Evolutionary conservation across 2,797 vertebrate species (phyloP), one percentile per base, ranked within the genome.

Genomic region (Pipistrellus nathusii): DNA sequence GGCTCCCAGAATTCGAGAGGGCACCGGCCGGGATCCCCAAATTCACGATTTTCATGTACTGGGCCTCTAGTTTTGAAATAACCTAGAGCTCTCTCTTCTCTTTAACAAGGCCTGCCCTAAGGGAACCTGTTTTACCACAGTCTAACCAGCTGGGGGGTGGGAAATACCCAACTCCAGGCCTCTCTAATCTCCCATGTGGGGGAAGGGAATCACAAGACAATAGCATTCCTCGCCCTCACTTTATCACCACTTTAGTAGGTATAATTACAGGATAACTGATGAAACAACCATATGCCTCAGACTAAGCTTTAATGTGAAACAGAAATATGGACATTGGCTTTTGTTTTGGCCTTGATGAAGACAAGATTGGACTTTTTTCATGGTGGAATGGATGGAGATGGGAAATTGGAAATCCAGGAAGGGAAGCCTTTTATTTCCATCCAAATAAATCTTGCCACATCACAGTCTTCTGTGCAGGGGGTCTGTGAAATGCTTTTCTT

Each of bases 81-180:
- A 30, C 69, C 30, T 51, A 92, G 41, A 91, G 59, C 3, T 73
- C n/a, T 87, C 12, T 91, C 53, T 85, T 95, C 38, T 94, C 46
- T 91, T 86, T 88, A 92, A 90, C 14, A 93, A 93, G 51, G 41
- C 30, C 35, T 83, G 8, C 51, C 46, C 90, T 84, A 73, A 46
- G 69, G 69, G 78, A 97, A 96, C 51, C 13, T 64, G 18, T 87
- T 96, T 85, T 90, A 71, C 20, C 20, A 78, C 27, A 78, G n/a
- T 64, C 38, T 68, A 81, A 85, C 82, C 35, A 86, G 41, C 27
- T 48, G 8, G 13, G n/a, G 15, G 41, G 90, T 78, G n/a, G 38
- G 72, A 89, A 83, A 80, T 38, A 82, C 30, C 10, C 64, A 91
- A 25, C 32, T 89, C 27, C 12, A 89, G 32, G 6, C 32, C 62